phyloP scores from a whole-genome alignment of 30 jellyfish, hydroid and myxozoan genomes.

The Nemopilema nomurai region DNA sequence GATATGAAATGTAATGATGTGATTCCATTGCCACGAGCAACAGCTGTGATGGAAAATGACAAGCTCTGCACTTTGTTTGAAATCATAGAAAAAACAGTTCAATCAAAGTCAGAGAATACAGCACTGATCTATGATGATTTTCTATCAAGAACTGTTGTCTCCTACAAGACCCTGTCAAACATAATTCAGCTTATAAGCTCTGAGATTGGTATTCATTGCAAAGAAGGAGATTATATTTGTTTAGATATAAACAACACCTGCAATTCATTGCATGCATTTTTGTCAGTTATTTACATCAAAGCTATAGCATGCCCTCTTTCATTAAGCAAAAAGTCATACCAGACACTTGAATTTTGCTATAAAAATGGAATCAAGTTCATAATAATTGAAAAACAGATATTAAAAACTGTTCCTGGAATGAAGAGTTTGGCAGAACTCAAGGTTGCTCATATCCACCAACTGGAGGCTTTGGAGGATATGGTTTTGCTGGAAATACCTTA shows the following conservation, averaged over 20 bases:
- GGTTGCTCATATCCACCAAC: not conserved
- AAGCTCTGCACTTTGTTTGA: not conserved
- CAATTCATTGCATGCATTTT: slow-evolving; percentile 4
- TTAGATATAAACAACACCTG: slow-evolving; percentile 4
- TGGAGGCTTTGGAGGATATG: not conserved
- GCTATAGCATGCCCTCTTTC: slow-evolving; percentile 50
- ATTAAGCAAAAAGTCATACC: not conserved
- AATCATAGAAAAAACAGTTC: not conserved
- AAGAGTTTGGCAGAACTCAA: not conserved
- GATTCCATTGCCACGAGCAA: too few species aligned
- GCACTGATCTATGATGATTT: slow-evolving; percentile 32
- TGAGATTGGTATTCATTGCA: slow-evolving; percentile 11
- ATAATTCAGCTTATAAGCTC: not conserved
- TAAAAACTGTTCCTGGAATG: not conserved
- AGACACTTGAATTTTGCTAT: not conserved
- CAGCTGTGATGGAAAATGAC: not conserved
- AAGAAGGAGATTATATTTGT: slow-evolving; percentile 34
- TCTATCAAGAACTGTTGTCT: not conserved
- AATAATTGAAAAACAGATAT: not conserved
- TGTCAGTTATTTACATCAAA: slow-evolving; percentile 27
- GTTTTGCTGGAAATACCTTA: not conserved
- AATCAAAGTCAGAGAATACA: not conserved
- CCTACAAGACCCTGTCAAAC: slow-evolving; percentile 10
- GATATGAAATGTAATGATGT: too few species aligned
- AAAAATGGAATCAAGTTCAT: slow-evolving; percentile 1